Percentiles rank a stretch among this genome's conserved stretches.
Conservation (phyloP, 2,113 vertebrate genomes). For the rabbit (Oryctolagus cuniculus) region DNA sequence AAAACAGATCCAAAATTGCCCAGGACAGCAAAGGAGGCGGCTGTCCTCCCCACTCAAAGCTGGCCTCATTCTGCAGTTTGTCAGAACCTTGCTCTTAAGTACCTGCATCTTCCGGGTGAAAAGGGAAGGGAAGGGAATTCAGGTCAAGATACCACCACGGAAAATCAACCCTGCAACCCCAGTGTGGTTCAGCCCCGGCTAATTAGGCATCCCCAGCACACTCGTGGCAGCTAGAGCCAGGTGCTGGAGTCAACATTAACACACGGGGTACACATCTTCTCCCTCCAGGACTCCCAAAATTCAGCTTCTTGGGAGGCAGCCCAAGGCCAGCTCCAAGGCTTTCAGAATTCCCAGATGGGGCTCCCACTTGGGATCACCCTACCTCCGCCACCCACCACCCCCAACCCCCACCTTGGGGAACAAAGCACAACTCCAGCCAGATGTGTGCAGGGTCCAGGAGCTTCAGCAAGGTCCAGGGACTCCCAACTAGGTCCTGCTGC, state of each 20-base stretch:
- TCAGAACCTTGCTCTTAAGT: background rate
- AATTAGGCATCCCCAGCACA: background rate
- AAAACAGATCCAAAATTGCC: background rate
- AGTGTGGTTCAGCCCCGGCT: background rate
- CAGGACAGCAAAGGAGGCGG: background rate
- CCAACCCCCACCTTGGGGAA: background rate
- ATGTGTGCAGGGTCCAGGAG: background rate
- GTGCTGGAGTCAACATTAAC: background rate
- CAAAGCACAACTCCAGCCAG: background rate
- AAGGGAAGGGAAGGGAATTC: background rate
- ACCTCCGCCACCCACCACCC: too few species aligned
- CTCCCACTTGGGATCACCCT: background rate
- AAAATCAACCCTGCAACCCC: background rate
- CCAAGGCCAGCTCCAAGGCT: constrained; percentile 50
- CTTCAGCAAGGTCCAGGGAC: background rate
- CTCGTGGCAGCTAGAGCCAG: background rate
- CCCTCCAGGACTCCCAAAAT: background rate
- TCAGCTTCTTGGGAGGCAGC: background rate
- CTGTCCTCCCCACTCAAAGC: background rate
- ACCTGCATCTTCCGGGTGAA: background rate
- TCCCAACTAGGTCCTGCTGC: background rate
- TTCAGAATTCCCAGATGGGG: background rate
- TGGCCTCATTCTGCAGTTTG: background rate
- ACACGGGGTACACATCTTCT: background rate
- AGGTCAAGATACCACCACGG: constrained; percentile 17